Evolutionary conservation across 2,888 invertebrate species (phyloP).

Genomic region (Ommatoiulus sabulosus): DNA sequence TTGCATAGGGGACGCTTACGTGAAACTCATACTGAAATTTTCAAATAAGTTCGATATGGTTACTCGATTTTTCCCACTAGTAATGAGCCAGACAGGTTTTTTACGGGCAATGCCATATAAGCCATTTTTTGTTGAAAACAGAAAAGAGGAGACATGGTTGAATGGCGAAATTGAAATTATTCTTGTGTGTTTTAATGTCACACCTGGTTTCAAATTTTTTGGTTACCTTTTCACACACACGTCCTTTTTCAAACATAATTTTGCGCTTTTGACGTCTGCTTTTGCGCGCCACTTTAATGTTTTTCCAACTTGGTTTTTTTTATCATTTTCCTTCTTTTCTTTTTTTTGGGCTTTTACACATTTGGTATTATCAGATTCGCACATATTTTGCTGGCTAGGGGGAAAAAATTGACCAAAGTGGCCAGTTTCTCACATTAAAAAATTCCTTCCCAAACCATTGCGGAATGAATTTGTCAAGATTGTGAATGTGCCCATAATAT

Average conservation of each 20-base stretch:
- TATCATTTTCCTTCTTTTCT: neutral
- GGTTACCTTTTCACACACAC: slow-evolving; percentile 41
- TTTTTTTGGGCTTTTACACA: neutral
- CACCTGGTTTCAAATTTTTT: slow-evolving; percentile 48
- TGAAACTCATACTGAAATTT: neutral
- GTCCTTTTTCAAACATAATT: slow-evolving; percentile 44
- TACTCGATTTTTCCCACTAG: neutral
- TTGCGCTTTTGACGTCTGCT: slow-evolving; percentile 23
- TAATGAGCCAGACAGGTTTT: slow-evolving; percentile 15
- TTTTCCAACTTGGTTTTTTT: slow-evolving; percentile 25
- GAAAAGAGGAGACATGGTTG: slow-evolving; percentile 53
- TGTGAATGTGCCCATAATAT: slow-evolving; percentile 47
- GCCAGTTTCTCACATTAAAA: slow-evolving; percentile 45
- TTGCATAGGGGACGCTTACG: too few species aligned
- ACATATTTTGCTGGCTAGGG: slow-evolving; percentile 13
- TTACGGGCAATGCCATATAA: neutral
- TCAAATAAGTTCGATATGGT: neutral
- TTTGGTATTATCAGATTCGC: slow-evolving; percentile 50
- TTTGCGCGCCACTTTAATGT: slow-evolving; percentile 39
- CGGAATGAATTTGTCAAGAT: slow-evolving; percentile 36
- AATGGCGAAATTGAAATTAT: slow-evolving; percentile 52
- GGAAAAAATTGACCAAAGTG: slow-evolving; percentile 24
- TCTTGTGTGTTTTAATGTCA: slow-evolving; percentile 51
- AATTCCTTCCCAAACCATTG: neutral
- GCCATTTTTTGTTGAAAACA: neutral